These are phyloP conservation scores for Lumbricus terrestris DNA, from an alignment of 2,888 invertebrate genomes.

Conservation along the genomic window DNA sequence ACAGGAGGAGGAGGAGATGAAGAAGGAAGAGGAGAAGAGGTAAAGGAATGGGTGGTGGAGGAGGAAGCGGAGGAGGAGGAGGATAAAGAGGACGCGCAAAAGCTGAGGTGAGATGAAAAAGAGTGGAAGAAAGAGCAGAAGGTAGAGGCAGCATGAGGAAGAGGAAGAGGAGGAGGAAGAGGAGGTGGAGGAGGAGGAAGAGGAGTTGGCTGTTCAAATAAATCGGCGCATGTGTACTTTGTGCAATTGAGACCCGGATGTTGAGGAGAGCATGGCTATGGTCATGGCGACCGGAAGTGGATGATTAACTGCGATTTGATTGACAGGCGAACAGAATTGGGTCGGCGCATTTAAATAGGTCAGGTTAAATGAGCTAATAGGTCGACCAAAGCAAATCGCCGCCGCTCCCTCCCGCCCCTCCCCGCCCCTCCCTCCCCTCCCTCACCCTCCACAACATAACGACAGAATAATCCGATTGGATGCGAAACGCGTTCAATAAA, in stretches of 20 bases:
- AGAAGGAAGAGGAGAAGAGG: background rate
- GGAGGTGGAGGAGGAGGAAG: background rate
- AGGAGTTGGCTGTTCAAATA: background rate
- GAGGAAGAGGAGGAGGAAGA: conserved; percentile 3
- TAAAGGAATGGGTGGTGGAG: too few relatives aligned
- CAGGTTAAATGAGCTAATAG: background rate
- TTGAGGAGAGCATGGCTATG: too few relatives aligned
- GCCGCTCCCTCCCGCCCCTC: too few relatives aligned
- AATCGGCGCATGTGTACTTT: background rate
- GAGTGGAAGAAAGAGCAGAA: background rate
- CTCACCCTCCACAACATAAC: too few relatives aligned
- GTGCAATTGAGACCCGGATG: background rate
- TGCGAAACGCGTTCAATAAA: background rate
- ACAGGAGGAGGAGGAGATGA: background rate
- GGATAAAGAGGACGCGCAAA: background rate
- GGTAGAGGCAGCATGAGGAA: too few relatives aligned
- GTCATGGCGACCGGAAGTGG: background rate
- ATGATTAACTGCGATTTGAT: background rate
- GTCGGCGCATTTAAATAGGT: conserved; percentile 3
- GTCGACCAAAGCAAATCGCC: too few relatives aligned
- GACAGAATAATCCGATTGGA: too few relatives aligned
- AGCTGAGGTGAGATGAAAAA: background rate
- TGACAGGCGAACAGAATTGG: background rate
- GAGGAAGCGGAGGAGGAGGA: background rate
- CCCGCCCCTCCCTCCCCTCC: too few relatives aligned